Evolutionary conservation across 2,113 vertebrate species (phyloP).

Genomic region (Paramisgurnus dabryanus): DNA sequence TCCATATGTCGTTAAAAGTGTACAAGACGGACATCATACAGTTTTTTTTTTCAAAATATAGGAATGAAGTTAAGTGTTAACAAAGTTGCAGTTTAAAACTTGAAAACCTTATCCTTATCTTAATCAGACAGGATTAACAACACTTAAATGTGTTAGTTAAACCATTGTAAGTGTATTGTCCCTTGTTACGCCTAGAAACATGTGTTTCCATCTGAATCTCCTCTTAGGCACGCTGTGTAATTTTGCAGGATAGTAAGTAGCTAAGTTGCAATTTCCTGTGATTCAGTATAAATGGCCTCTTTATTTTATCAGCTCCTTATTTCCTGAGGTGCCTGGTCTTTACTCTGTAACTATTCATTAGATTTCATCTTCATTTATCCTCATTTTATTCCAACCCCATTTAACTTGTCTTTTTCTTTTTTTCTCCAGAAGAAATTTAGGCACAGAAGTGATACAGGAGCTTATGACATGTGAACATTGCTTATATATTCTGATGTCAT

Average conservation of each 20-base stretch:
- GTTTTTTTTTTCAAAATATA: conserved; percentile 29
- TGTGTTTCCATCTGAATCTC: conserved; percentile 48
- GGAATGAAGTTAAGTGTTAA: conserved; percentile 31
- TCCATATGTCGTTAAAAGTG: no score
- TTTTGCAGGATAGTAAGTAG: conserved; percentile 49
- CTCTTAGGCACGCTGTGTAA: conserved; percentile 40
- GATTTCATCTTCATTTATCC: no score
- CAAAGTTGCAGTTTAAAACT: not conserved
- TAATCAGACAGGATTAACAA: conserved; percentile 16
- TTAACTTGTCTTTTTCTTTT: no score
- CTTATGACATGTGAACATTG: no score
- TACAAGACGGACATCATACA: no score
- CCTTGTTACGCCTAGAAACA: conserved; percentile 55
- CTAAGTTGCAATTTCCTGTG: conserved; percentile 61
- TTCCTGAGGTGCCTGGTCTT: conserved; percentile 3
- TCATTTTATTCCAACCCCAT: no score
- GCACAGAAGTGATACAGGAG: no score
- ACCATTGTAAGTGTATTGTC: conserved; percentile 53
- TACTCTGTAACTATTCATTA: not conserved
- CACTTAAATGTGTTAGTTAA: not conserved
- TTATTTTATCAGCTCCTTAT: conserved; percentile 32
- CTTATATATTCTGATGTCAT: no score
- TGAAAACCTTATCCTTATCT: conserved; percentile 40
- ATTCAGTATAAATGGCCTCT: conserved; percentile 39
- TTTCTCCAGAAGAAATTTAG: no score